Evolutionary conservation across 2,797 vertebrate genomes (phyloP), one percentile per base, ranked within the genome.

Genomic region (Xenentodon cancila): DNA sequence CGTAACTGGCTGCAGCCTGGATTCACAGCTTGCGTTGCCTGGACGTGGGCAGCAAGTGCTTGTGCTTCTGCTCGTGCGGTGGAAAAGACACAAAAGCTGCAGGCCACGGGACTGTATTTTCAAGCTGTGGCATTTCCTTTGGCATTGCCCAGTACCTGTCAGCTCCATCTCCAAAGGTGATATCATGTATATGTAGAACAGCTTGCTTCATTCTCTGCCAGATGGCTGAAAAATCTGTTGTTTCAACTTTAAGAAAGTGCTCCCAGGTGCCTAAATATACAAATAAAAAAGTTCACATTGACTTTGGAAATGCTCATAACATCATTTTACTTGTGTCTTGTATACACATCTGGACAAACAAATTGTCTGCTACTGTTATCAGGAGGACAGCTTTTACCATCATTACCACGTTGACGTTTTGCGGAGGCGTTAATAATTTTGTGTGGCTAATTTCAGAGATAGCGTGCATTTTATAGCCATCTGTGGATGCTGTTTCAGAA

Each of bases 401-500:
- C 1, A 20, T 42, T 22, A 21, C 1, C 15, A 3, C 15, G 5
- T 46, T 20, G 3, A 45, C 22, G 40, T n/a, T 53, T 2, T 6
- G 3, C 57, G 22, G n/a, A 27, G 9, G 16, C 5, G 63, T 47
- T 22, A n/a, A 49, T 20, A 3, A 18, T 49, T 51, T 52, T n/a
- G 1, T 8, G 9, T n/a, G 15, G 18, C 3, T 44, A 34, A 22
- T 50, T 18, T 9, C 18, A 57, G 37, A 50, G 37, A 50, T 25
- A 22, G 32, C 20, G 22, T 19, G 7, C n/a, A 43, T 43, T 69
- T 21, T 60, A 11, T 37, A 59, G 53, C 43, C 18, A 43, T 25
- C 34, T 70, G 37, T 49, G 59, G 53, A 56, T 64, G 47, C 22
- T 15, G 9, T 22, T 60, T 49, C 47, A 56, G 11, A 73, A 62